A percentile compares a stretch with the other conserved stretches of the same genome.
phyloP scores from a whole-genome alignment of 1,140 invertebrate species.

The Pteromalus puparum region DNA sequence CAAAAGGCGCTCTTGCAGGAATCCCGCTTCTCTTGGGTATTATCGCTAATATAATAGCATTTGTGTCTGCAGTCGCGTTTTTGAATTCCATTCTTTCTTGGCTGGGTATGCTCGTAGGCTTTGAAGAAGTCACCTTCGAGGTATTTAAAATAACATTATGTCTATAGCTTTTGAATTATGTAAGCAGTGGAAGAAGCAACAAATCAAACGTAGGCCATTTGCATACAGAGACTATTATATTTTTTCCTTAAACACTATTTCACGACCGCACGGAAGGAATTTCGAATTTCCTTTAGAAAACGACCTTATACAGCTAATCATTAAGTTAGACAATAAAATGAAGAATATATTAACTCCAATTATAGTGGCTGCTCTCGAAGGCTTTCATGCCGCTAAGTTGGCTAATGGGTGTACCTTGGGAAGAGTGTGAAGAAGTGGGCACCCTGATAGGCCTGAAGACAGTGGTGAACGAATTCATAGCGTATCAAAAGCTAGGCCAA shows the following conservation, averaged over 20 bases:
- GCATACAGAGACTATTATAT: too few relatives aligned
- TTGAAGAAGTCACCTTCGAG: constrained; percentile 73
- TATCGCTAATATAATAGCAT: constrained; percentile 93
- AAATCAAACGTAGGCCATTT: too few relatives aligned
- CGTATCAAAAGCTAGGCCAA: constrained; percentile 85
- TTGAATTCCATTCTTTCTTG: constrained; percentile 88
- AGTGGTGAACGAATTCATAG: constrained; percentile 94
- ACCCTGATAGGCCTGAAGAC: constrained; percentile 92
- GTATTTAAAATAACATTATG: constrained; percentile 63
- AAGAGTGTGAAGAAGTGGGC: constrained; percentile 87
- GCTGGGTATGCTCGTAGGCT: constrained; percentile 86
- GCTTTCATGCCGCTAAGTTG: constrained; percentile 90
- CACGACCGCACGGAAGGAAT: too few relatives aligned
- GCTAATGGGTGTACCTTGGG: constrained; percentile 87
- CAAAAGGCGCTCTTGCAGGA: constrained; percentile 88
- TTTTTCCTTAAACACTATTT: too few relatives aligned
- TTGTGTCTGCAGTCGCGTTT: constrained; percentile 91
- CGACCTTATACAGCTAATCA: background rate
- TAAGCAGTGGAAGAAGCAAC: too few relatives aligned
- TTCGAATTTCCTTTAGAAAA: background rate
- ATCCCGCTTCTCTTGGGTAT: constrained; percentile 91
- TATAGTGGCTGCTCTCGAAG: constrained; percentile 79
- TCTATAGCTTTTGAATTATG: too few relatives aligned
- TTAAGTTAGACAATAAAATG: too few relatives aligned
- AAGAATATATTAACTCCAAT: background rate